Evolutionary conservation across 2,113 vertebrate species (phyloP).

Genomic region (Pluvialis apricaria): DNA sequence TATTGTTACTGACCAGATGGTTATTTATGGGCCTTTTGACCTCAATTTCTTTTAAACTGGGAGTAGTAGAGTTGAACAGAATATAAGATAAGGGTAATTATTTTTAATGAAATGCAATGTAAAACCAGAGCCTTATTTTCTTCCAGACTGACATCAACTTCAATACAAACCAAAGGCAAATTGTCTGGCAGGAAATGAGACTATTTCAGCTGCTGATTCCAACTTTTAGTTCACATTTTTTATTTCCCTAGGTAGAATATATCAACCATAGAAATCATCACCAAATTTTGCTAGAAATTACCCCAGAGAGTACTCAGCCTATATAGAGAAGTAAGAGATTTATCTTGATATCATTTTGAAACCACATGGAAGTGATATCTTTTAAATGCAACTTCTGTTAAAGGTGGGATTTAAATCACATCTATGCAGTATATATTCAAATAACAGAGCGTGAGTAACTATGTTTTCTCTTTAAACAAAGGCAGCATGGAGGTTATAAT

Average conservation of each 20-base stretch:
- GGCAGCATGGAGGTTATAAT: background rate
- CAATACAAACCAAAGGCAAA: constrained; percentile 34
- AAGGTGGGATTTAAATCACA: background rate
- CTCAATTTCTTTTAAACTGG: constrained; percentile 14
- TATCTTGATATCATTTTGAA: background rate
- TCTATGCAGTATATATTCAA: background rate
- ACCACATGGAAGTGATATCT: background rate
- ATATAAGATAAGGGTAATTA: constrained; percentile 11
- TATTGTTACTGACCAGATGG: constrained; percentile 42
- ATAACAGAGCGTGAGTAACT: background rate
- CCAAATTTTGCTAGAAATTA: background rate
- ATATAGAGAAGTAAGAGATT: background rate
- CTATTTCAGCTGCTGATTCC: constrained; percentile 6
- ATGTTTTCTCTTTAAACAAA: background rate
- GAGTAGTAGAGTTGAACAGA: background rate
- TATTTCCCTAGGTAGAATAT: constrained; percentile 16
- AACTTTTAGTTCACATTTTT: constrained; percentile 25
- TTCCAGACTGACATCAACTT: background rate
- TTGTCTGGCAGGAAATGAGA: constrained; percentile 25
- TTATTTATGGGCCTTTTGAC: constrained; percentile 35
- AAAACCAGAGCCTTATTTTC: constrained; percentile 9
- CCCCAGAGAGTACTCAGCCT: background rate
- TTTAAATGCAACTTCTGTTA: constrained; percentile 2
- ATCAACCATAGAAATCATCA: constrained; percentile 19
- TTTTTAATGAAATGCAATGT: constrained; percentile 28